Percentiles rank a stretch among this genome's conserved stretches.
These are phyloP conservation scores for Thaumetopoea pityocampa DNA, from an alignment of 1,140 invertebrate species.

Conservation along the genomic window DNA sequence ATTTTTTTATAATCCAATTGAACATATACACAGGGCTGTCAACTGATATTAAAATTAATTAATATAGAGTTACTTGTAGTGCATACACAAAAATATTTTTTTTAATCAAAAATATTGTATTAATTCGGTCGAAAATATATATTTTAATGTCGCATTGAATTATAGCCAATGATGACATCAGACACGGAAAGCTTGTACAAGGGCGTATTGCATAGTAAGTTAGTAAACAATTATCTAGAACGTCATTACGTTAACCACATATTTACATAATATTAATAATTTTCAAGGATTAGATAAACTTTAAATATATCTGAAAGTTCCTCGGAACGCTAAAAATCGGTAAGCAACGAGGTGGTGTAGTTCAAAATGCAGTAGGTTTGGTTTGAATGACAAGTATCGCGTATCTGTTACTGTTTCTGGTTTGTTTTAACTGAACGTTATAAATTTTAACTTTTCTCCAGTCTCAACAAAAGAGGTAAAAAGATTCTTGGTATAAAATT, in stretches of 20 bases:
- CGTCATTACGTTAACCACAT: conserved; percentile 5
- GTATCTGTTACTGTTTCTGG: too few species aligned
- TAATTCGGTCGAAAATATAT: neutral
- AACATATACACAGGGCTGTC: conserved; percentile 13
- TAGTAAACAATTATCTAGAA: conserved; percentile 19
- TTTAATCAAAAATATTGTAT: neutral
- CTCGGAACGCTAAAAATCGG: too few species aligned
- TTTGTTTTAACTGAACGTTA: too few species aligned
- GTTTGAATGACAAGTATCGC: too few species aligned
- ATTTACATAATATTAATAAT: conserved; percentile 8
- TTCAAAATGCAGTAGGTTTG: too few species aligned
- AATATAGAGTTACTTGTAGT: neutral
- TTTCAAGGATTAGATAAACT: too few species aligned
- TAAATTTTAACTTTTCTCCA: too few species aligned
- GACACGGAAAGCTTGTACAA: conserved; percentile 18
- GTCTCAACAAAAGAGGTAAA: too few species aligned
- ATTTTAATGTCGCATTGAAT: conserved; percentile 9
- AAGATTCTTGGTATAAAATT: too few species aligned
- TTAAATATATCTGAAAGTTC: conserved; percentile 1
- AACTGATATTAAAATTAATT: neutral
- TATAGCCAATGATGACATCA: conserved; percentile 9
- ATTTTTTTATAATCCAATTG: conserved; percentile 11
- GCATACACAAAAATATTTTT: neutral
- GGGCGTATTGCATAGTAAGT: conserved; percentile 11
- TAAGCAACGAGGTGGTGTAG: neutral